A percentile compares a stretch with the other conserved stretches of the same genome.
These are phyloP conservation scores for Kuschelorhynchus macadamiae DNA, from an alignment of 2,888 invertebrate genomes.

Conservation along the genomic window DNA sequence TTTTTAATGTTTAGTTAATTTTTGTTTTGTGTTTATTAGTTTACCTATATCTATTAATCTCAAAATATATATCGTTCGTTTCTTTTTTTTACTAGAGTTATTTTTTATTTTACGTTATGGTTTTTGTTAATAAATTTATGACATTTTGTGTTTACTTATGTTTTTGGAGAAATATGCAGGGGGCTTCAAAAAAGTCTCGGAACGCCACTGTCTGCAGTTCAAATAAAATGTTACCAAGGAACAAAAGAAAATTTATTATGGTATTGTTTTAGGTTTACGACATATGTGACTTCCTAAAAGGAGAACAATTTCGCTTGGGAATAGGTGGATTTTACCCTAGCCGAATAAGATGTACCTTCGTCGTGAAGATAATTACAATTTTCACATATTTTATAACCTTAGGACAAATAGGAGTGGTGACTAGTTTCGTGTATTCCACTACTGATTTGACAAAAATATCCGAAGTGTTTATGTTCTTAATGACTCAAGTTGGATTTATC, in stretches of 20 bases:
- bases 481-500: slow-evolving; percentile 48
- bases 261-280: slow-evolving; percentile 41
- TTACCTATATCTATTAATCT: too few relatives aligned
- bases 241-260: not conserved
- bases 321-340: slow-evolving; percentile 50
- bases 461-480: slow-evolving; percentile 44
- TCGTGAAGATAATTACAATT: slow-evolving; percentile 16
- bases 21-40: too few relatives aligned
- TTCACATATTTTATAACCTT: slow-evolving; percentile 32
- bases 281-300: slow-evolving; percentile 27
- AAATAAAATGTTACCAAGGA: too few relatives aligned
- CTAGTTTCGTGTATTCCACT: slow-evolving; percentile 20
- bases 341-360: slow-evolving; percentile 20
- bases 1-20: too few relatives aligned
- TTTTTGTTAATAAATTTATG: too few relatives aligned
- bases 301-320: slow-evolving; percentile 43
- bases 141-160: too few relatives aligned
- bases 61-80: too few relatives aligned
- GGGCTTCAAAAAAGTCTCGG: too few relatives aligned
- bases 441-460: slow-evolving; percentile 45
- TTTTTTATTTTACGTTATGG: too few relatives aligned
- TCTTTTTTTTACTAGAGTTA: too few relatives aligned
- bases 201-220: too few relatives aligned
- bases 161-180: too few relatives aligned
- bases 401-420: slow-evolving; percentile 26